Percentiles rank a stretch among this genome's conserved stretches.
Evolutionary conservation across 2,888 invertebrate species (phyloP).

Genomic region (Clusia tigrina): DNA sequence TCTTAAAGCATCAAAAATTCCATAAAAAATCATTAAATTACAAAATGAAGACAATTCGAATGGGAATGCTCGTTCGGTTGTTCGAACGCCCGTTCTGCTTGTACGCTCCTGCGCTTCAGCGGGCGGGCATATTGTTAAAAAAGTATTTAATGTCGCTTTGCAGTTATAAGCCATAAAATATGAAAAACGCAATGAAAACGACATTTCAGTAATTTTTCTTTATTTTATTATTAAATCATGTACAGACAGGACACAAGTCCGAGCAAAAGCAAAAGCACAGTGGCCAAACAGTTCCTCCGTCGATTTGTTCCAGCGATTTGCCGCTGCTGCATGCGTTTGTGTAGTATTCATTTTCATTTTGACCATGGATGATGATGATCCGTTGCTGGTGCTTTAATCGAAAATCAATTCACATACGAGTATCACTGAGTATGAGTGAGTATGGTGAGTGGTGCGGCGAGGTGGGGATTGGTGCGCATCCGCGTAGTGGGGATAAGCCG

Average conservation of each 20-base stretch:
- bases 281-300: too few relatives aligned
- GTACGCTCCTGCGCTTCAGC: too few relatives aligned
- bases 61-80: slow-evolving; percentile 38
- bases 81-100: too few relatives aligned
- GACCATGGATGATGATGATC: background rate
- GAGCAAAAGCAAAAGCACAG: background rate
- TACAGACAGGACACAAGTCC: background rate
- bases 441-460: too few relatives aligned
- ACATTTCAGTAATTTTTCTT: slow-evolving; percentile 52
- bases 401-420: slow-evolving; percentile 25
- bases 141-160: slow-evolving; percentile 59
- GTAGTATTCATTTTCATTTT: background rate
- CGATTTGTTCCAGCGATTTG: too few relatives aligned
- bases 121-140: slow-evolving; percentile 42
- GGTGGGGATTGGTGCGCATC: too few relatives aligned
- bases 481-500: slow-evolving; percentile 32
- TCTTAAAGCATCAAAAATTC: slow-evolving; percentile 51
- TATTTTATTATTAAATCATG: slow-evolving; percentile 39
- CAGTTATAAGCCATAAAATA: slow-evolving; percentile 55
- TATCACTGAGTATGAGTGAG: slow-evolving; percentile 8
- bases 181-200: slow-evolving; percentile 46
- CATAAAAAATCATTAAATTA: slow-evolving; percentile 60
- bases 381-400: slow-evolving; percentile 38
- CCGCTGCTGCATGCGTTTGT: background rate
- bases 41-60: slow-evolving; percentile 56